Percentiles rank a stretch among this genome's conserved stretches.
These are phyloP conservation scores for Temnothorax ravouxi DNA, from an alignment of 2,888 invertebrate genomes.

Conservation along the genomic window DNA sequence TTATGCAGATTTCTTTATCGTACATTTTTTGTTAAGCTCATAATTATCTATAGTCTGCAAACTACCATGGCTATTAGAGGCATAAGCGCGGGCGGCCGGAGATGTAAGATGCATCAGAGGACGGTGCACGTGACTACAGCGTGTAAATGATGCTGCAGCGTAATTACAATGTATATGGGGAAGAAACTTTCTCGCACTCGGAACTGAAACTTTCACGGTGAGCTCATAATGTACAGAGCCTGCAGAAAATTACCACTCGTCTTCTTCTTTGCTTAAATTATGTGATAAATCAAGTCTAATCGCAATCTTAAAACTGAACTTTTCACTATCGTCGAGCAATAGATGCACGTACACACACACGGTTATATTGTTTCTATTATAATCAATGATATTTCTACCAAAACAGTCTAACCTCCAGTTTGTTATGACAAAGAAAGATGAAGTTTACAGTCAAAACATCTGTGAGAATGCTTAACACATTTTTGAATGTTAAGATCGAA, in stretches of 20 bases:
- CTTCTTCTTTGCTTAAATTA: conserved; percentile 36
- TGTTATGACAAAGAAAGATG: background rate
- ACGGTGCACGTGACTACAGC: conserved; percentile 31
- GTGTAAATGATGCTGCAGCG: conserved; percentile 49
- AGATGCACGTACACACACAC: background rate
- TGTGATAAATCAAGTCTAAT: conserved; percentile 43
- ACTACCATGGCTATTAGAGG: conserved; percentile 28
- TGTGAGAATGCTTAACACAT: background rate
- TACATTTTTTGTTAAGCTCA: background rate
- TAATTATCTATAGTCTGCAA: conserved; percentile 21
- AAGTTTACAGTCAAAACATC: background rate
- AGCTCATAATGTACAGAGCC: conserved; percentile 44
- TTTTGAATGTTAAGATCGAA: background rate
- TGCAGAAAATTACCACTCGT: conserved; percentile 47
- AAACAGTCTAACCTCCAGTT: background rate
- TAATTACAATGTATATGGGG: conserved; percentile 53
- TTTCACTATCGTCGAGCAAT: background rate
- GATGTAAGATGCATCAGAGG: conserved; percentile 40
- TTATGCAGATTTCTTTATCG: background rate
- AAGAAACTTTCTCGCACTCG: conserved; percentile 43
- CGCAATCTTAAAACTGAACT: conserved; percentile 17
- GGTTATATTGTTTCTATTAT: background rate
- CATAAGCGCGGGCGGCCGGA: conserved; percentile 14
- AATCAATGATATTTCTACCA: background rate
- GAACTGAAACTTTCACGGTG: conserved; percentile 45